Conservation (phyloP, 2,888 invertebrate genomes). For the Apotomis betuletana region DNA sequence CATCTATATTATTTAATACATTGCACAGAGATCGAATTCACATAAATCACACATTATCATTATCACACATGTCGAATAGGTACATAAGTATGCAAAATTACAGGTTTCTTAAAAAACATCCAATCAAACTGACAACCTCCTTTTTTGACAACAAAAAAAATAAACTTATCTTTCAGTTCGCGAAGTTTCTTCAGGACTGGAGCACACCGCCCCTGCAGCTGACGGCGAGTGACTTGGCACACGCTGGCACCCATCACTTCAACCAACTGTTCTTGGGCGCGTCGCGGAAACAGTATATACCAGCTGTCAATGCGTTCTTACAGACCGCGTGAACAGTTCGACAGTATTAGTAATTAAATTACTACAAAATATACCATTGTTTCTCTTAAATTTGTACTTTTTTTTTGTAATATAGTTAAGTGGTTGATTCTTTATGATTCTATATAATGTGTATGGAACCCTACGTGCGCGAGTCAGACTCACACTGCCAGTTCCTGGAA, state of each 20-base stretch:
- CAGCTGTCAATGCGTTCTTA: slow-evolving; percentile 80
- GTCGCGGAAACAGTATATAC: slow-evolving; percentile 88
- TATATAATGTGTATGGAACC: no score
- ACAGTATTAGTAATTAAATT: background rate
- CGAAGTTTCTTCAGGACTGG: slow-evolving; percentile 61
- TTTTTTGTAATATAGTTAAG: background rate
- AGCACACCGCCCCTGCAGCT: slow-evolving; percentile 65
- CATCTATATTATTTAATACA: no score
- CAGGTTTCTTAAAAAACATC: no score
- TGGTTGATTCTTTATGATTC: no score
- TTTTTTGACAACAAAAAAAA: no score
- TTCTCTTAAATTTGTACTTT: background rate
- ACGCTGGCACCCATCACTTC: slow-evolving; percentile 73
- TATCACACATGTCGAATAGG: no score
- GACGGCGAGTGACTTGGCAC: slow-evolving; percentile 55
- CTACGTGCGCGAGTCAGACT: no score
- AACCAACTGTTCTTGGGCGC: slow-evolving; percentile 84
- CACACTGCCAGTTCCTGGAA: no score
- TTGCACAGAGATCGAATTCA: no score
- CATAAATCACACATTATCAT: no score
- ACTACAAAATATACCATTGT: background rate
- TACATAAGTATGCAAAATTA: no score
- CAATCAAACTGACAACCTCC: no score
- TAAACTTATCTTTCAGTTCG: slow-evolving; percentile 54
- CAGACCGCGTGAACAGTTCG: background rate